phyloP scores from a whole-genome alignment of 2,797 vertebrate species.

The Spondyliosoma cantharus region DNA sequence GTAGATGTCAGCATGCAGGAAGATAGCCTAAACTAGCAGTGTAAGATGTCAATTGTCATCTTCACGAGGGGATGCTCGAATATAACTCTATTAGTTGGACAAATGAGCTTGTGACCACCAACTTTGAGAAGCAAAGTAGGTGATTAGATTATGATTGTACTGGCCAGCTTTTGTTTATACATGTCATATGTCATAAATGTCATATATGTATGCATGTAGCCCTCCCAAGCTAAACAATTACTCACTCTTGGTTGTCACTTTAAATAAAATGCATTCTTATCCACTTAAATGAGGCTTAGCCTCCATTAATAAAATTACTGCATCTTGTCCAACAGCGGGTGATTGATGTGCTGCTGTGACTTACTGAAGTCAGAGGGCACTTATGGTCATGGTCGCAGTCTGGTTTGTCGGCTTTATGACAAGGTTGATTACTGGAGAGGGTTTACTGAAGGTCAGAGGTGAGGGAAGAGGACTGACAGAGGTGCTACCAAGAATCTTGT shows the following conservation, averaged over 20 bases:
- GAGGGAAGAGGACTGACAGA: conserved; percentile 14
- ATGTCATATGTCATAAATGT: conserved; percentile 29
- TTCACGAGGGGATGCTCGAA: not conserved
- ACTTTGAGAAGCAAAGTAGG: conserved; percentile 11
- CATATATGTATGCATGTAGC: conserved; percentile 7
- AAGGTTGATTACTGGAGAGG: conserved; percentile 30
- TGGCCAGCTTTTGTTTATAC: conserved; percentile 27
- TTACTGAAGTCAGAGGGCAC: conserved; percentile 23
- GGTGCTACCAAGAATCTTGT: conserved; percentile 26
- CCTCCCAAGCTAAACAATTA: conserved; percentile 16
- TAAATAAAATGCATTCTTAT: conserved; percentile 6
- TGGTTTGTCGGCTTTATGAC: conserved; percentile 32
- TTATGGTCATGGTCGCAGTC: not conserved
- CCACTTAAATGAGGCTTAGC: conserved; percentile 9
- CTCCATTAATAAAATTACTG: not conserved
- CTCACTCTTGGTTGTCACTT: conserved; percentile 15
- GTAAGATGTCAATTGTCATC: conserved; percentile 27
- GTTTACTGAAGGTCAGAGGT: conserved; percentile 51
- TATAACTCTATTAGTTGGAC: not conserved
- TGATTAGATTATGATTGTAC: conserved; percentile 3
- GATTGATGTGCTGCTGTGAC: conserved; percentile 36
- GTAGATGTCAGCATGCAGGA: conserved; percentile 31
- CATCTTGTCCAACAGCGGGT: not conserved
- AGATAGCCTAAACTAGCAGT: conserved; percentile 32
- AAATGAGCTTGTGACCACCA: conserved; percentile 21